Evolutionary conservation across 2,113 vertebrate species (phyloP), one percentile per base, ranked within the genome.

Genomic region (Muntiacus muntjak): DNA sequence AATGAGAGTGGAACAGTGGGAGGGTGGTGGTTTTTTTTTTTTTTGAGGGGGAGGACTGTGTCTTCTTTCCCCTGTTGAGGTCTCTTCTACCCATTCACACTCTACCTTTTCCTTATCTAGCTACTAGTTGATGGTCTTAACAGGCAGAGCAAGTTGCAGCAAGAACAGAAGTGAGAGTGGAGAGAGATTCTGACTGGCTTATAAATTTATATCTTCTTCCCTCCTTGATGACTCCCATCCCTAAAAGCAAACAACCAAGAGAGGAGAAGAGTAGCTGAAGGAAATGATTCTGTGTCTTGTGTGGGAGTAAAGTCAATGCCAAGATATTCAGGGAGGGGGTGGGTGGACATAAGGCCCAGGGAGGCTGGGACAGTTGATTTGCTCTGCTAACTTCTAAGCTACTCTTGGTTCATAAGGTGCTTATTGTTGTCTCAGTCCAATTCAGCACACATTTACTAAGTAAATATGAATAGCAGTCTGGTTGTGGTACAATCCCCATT

Each of bases 191-290:
- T 89, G 74, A 83, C 74, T 67, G 40, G 16, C 55, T 76, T 57
- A 14, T 92, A 93, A 88, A 83, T 67, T 36, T 58, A 85, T 36
- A 52, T 79, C n/a, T 85, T 43, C 30, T 81, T 93, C 17, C 64
- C 36, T 83, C 92, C 15, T 79, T 52, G 21, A 45, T 3, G 1
- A 57, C 25, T 55, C 76, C 43, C 74, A 90, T 57, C 43, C 64
- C 40, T 95, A 64, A 88, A 91, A 97, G 90, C 84, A 84, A 45
- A 74, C 76, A 60, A 21, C 64, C 25, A 17, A 67, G 40, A 43
- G n/a, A 88, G 43, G n/a, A 88, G 50, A 87, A 26, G 21, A 62
- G 87, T 33, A 79, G 52, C 85, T 87, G 86, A 83, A 87, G 88
- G 54, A 74, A 71, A 74, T 54, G 33, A 62, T 62, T 64, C 90